Conservation (phyloP, 1,140 invertebrate genomes). For the Sycobia sp. region DNA sequence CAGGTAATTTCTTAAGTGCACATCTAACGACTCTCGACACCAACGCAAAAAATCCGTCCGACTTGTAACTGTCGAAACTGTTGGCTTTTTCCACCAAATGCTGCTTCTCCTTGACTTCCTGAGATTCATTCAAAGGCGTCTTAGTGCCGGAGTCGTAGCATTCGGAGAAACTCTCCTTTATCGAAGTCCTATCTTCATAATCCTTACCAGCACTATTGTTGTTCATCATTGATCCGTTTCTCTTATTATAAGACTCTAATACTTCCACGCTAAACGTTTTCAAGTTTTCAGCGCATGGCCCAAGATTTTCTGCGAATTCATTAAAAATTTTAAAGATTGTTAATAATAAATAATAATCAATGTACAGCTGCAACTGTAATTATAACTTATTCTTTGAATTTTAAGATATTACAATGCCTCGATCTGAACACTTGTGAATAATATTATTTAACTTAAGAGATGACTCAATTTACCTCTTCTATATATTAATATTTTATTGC, state of each 20-base stretch:
- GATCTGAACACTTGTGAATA: too few relatives aligned
- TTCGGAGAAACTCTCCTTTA: constrained; percentile 10
- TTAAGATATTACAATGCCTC: too few relatives aligned
- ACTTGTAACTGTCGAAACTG: not conserved
- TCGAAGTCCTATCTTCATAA: too few relatives aligned
- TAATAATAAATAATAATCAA: too few relatives aligned
- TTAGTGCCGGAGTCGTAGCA: not conserved
- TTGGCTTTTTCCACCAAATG: not conserved
- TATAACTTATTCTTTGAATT: too few relatives aligned
- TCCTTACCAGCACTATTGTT: too few relatives aligned
- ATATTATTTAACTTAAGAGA: too few relatives aligned
- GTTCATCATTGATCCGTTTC: too few relatives aligned
- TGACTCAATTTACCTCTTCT: too few relatives aligned
- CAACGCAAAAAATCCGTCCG: constrained; percentile 43
- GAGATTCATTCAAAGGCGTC: not conserved
- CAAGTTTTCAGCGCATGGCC: constrained; percentile 1
- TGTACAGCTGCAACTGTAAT: too few relatives aligned
- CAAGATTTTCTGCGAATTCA: not conserved
- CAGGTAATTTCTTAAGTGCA: constrained; percentile 48
- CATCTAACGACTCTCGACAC: constrained; percentile 47
- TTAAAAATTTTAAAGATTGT: not conserved
- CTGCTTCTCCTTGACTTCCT: not conserved
- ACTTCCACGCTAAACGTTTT: constrained; percentile 2
- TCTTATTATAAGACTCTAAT: too few relatives aligned
- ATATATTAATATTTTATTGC: too few relatives aligned